Conservation (phyloP, 2,888 invertebrate genomes). For the Hypolimnas misippus region DNA sequence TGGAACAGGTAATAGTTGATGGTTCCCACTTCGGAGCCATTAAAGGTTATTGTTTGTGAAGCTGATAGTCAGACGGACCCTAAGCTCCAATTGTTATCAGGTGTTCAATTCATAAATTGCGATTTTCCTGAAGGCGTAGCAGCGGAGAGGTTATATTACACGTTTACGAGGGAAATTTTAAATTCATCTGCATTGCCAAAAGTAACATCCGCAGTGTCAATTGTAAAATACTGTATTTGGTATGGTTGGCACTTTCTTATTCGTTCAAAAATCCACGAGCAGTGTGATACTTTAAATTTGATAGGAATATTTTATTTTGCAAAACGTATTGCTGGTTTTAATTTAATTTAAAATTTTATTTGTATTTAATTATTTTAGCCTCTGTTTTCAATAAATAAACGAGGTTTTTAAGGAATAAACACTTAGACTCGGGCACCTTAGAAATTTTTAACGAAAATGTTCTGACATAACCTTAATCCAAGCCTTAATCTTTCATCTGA, state of each 20-base stretch:
- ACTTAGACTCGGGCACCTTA: too few relatives aligned
- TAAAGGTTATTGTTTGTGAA: slow-evolving; percentile 36
- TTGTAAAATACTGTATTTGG: neutral
- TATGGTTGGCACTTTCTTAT: neutral
- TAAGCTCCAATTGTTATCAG: neutral
- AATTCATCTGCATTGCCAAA: slow-evolving; percentile 29
- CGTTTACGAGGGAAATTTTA: slow-evolving; percentile 26
- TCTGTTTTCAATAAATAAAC: too few relatives aligned
- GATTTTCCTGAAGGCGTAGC: neutral
- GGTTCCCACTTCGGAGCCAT: slow-evolving; percentile 31
- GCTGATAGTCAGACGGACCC: slow-evolving; percentile 8
- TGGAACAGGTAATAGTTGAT: slow-evolving; percentile 38
- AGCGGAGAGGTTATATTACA: slow-evolving; percentile 5
- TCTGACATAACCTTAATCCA: too few relatives aligned
- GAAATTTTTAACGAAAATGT: too few relatives aligned
- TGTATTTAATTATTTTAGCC: too few relatives aligned
- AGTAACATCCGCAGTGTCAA: slow-evolving; percentile 9
- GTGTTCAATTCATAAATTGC: slow-evolving; percentile 9
- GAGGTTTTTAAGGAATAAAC: too few relatives aligned
- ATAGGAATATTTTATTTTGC: too few relatives aligned
- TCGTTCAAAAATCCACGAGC: neutral
- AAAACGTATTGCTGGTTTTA: too few relatives aligned
- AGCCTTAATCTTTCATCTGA: too few relatives aligned
- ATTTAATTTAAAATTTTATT: too few relatives aligned
- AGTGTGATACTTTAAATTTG: neutral